Percentiles rank a stretch among this genome's conserved stretches.
Evolutionary conservation across 2,797 vertebrate species (phyloP).

Genomic region (Columba guinea): DNA sequence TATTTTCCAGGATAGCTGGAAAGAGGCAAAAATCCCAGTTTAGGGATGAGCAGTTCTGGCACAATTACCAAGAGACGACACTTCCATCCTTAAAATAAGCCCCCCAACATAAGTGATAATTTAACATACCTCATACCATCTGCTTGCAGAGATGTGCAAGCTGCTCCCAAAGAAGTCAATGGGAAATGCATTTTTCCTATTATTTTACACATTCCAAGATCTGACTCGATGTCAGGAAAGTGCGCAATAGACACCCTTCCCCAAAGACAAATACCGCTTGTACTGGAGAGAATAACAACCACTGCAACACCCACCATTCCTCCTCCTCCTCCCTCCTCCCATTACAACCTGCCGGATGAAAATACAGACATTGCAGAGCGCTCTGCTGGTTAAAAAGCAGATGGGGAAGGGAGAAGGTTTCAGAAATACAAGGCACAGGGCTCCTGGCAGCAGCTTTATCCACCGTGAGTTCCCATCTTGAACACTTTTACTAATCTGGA

Average conservation of each 20-base stretch:
- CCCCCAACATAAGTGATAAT: constrained; percentile 69
- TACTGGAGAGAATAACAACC: neutral
- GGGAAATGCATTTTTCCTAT: constrained; percentile 39
- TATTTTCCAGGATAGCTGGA: constrained; percentile 28
- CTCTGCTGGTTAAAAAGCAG: neutral
- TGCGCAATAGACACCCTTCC: neutral
- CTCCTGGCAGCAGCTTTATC: neutral
- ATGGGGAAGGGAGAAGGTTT: neutral
- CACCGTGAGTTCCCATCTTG: neutral
- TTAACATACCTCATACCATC: constrained; percentile 71
- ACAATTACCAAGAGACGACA: constrained; percentile 60
- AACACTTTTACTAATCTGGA: neutral
- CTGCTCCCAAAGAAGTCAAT: constrained; percentile 55
- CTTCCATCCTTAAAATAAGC: constrained; percentile 68
- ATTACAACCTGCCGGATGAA: neutral
- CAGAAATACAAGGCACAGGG: neutral
- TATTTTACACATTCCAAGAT: constrained; percentile 4
- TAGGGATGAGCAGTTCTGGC: constrained; percentile 68
- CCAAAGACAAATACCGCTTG: neutral
- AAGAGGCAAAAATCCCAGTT: constrained; percentile 31
- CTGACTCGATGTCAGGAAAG: neutral
- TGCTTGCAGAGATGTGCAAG: constrained; percentile 60
- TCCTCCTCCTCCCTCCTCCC: neutral
- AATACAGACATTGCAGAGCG: neutral
- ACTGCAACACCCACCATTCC: neutral